Conservation (phyloP, 2,888 invertebrate species). For the Ptycholaimellus sp. region DNA sequence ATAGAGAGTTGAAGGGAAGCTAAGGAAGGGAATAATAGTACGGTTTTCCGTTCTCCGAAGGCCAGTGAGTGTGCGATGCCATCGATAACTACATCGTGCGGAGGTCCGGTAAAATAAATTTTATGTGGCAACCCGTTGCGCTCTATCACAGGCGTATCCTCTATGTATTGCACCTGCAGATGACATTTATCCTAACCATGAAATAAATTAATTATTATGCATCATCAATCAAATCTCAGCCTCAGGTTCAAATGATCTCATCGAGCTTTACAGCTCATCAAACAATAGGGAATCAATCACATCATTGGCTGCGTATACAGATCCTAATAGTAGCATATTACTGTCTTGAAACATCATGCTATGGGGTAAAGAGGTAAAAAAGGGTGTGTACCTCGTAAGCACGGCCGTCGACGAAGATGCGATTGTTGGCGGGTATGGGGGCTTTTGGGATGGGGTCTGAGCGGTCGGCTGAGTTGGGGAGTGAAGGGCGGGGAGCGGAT, state of each 20-base stretch:
- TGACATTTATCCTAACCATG: neutral
- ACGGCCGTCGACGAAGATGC: slow-evolving; percentile 24
- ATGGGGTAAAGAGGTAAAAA: neutral
- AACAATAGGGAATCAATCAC: too few relatives aligned
- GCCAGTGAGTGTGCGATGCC: slow-evolving; percentile 13
- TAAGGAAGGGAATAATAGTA: too few relatives aligned
- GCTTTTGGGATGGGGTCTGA: neutral
- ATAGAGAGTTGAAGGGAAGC: neutral
- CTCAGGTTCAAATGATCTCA: too few relatives aligned
- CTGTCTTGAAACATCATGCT: too few relatives aligned
- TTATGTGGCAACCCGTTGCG: slow-evolving; percentile 22
- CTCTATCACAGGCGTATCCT: slow-evolving; percentile 21
- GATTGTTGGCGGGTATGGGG: slow-evolving; percentile 20
- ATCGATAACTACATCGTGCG: slow-evolving; percentile 22
- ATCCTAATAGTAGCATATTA: too few relatives aligned
- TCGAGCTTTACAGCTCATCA: too few relatives aligned
- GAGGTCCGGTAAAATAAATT: slow-evolving; percentile 19
- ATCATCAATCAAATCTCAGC: too few relatives aligned
- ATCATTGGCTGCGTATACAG: too few relatives aligned
- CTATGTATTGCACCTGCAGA: slow-evolving; percentile 16
- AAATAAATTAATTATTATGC: neutral
- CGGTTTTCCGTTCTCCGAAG: slow-evolving; percentile 16
- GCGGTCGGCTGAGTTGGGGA: neutral
- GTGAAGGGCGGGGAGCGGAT: neutral
- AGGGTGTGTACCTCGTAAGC: slow-evolving; percentile 18